Percentiles rank a stretch among this genome's conserved stretches.
These are phyloP conservation scores for Rhynchomys soricoides DNA, from an alignment of 2,113 vertebrate genomes.

Conservation along the genomic window DNA sequence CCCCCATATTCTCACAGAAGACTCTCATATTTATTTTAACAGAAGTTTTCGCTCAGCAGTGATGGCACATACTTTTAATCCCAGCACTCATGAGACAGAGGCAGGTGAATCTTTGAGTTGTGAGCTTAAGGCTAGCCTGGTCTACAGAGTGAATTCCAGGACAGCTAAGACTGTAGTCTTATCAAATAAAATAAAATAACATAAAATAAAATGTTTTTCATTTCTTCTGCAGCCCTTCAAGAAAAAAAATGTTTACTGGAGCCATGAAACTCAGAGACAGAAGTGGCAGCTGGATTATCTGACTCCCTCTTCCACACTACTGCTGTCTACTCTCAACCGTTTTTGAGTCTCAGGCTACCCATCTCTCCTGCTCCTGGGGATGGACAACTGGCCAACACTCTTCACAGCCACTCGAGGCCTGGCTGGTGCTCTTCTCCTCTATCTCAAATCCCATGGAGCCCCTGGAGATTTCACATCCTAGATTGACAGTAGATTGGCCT, in stretches of 20 bases:
- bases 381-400: neutral
- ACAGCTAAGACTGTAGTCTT: no score
- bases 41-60: neutral
- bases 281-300: neutral
- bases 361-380: neutral
- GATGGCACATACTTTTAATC: no score
- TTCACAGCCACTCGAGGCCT: neutral
- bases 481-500: neutral
- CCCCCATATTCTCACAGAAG: neutral
- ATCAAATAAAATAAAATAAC: no score
- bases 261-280: neutral
- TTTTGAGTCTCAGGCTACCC: neutral
- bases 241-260: neutral
- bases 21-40: neutral
- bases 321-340: neutral
- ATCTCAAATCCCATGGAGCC: neutral
- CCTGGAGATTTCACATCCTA: neutral
- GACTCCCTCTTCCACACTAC: neutral
- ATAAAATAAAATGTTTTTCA: neutral
- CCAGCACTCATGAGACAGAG: no score
- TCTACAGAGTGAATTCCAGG: no score
- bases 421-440: neutral
- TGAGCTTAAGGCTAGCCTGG: no score
- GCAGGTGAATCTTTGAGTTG: no score
- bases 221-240: neutral